Conservation (phyloP, 2,888 invertebrate species). For the Empis stercorea region DNA sequence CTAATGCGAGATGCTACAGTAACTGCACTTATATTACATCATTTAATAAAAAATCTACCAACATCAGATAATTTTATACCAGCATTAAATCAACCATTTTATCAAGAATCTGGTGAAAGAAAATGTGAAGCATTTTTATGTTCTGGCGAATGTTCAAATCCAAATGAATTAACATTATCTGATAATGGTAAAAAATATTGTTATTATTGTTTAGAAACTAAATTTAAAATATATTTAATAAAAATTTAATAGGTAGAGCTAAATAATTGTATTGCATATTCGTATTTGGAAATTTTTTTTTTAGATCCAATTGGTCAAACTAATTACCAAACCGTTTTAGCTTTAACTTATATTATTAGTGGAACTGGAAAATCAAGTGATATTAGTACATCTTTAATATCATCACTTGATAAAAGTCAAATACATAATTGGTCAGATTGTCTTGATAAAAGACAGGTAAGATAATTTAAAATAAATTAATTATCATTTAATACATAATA, state of each 20-base stretch:
- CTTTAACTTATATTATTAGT: slow-evolving; percentile 50
- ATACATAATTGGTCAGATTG: slow-evolving; percentile 53
- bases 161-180: neutral
- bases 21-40: slow-evolving; percentile 43
- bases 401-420: slow-evolving; percentile 45
- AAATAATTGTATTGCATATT: too few relatives aligned
- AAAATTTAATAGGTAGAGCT: too few relatives aligned
- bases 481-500: too few relatives aligned
- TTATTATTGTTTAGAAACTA: too few relatives aligned
- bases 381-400: slow-evolving; percentile 48
- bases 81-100: slow-evolving; percentile 33
- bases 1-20: slow-evolving; percentile 59
- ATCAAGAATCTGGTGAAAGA: slow-evolving; percentile 19
- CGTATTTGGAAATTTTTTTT: neutral
- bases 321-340: slow-evolving; percentile 47
- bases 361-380: slow-evolving; percentile 50
- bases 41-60: slow-evolving; percentile 40
- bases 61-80: slow-evolving; percentile 32
- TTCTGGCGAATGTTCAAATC: slow-evolving; percentile 45
- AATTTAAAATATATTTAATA: too few relatives aligned
- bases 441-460: slow-evolving; percentile 59
- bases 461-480: too few relatives aligned
- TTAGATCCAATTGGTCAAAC: slow-evolving; percentile 36
- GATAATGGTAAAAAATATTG: neutral
- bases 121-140: slow-evolving; percentile 59